Evolutionary conservation across 2,797 vertebrate species (phyloP).

Genomic region (Lutjanus campechanus): DNA sequence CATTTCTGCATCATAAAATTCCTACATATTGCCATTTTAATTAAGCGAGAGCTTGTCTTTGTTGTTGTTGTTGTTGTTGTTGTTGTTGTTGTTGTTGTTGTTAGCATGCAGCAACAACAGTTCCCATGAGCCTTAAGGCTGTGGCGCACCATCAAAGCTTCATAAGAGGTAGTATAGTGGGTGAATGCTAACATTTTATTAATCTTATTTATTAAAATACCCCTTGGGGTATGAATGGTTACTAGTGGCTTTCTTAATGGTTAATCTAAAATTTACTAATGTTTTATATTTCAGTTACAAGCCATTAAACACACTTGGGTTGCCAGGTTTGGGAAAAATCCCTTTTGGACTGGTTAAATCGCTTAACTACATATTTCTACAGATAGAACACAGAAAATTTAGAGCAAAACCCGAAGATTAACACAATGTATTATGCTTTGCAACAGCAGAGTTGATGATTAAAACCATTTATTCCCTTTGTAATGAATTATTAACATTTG

Average conservation of each 20-base stretch:
- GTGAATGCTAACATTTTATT: not conserved
- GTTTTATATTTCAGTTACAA: not conserved
- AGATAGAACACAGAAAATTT: not conserved
- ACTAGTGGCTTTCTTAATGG: no score
- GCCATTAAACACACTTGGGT: not conserved
- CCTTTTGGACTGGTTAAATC: not conserved
- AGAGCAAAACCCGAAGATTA: not conserved
- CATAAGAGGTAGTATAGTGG: not conserved
- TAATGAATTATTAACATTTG: conserved; percentile 3
- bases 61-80: not conserved
- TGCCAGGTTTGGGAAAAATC: not conserved
- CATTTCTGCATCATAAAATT: fast-evolving
- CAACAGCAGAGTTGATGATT: not conserved
- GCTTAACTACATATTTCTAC: not conserved
- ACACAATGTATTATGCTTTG: not conserved
- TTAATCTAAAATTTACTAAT: no score
- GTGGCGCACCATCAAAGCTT: not conserved
- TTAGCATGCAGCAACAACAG: conserved; percentile 3
- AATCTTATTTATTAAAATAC: not conserved
- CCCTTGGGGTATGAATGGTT: not conserved
- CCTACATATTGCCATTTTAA: not conserved
- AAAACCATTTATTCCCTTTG: not conserved
- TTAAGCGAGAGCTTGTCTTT: no score
- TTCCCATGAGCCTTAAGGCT: not conserved
- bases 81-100: not conserved